Base-by-base conservation (phyloP, 2,113 vertebrate genomes). In the Cichladusa arquata region DNA sequence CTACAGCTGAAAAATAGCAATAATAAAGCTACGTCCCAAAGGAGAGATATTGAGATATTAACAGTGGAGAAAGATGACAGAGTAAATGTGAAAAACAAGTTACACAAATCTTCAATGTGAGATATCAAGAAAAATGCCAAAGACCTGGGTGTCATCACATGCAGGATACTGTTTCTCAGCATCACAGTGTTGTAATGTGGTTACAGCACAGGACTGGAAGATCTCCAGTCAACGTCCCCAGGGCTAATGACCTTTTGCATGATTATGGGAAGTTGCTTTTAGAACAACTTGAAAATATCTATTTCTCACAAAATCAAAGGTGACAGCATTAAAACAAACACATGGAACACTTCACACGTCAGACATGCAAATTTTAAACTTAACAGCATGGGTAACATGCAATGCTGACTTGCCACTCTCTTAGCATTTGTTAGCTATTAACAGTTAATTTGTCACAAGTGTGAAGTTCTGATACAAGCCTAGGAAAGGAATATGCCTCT, bases 41-140 rank as follows among this genome's bases (percentile, higher is more conserved):
- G 20, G 16, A 80, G 19, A 64, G 33, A 44, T 44, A 58, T 48
- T 36, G 67, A 25, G 33, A 86, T 53, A 76, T 12, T 48, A 91
- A 66, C 25, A 56, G 22, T 3, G 23, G n/a, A 84, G 74, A 92
- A 81, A 60, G 40, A 67, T 40, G 34, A 79, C 40, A 78, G 51
- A 78, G 7, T 73, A 78, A 82, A 81, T 67, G 53, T n/a, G 69
- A 93, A 94, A 94, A 95, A 85, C 53, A 90, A 91, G 57, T 93
- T 76, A 85, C 19, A 85, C 48, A 80, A 83, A 87, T 53, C 70
- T 91, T 64, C 22, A 64, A 2, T 36, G 15, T 76, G 65, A 91
- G 51, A 44, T 48, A 81, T 14, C 31, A 79, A 72, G 57, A 90
- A 90, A 85, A 94, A 87, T 72, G 84, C 53, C 90, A 82, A 94